A percentile compares a stretch with the other conserved stretches of the same genome.
phyloP scores from a whole-genome alignment of 2,797 vertebrate genomes.

The Tamandua tetradactyla region DNA sequence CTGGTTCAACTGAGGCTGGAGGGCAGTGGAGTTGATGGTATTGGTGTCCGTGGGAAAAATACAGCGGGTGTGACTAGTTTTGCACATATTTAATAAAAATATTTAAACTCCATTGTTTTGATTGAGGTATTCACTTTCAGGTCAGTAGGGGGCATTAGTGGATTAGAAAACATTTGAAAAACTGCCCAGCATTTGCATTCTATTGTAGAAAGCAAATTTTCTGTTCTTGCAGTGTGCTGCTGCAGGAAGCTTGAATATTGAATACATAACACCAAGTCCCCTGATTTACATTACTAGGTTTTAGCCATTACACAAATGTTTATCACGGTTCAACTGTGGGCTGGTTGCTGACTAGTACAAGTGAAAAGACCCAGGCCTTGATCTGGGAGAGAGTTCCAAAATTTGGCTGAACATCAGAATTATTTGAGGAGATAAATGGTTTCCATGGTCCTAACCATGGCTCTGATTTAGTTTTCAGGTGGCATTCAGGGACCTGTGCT shows the following conservation, averaged over 20 bases:
- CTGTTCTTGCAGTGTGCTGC: neutral
- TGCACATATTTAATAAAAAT: neutral
- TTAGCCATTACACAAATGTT: conserved; percentile 35
- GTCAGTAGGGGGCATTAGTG: conserved; percentile 65
- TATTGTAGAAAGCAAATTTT: conserved; percentile 47
- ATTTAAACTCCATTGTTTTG: conserved; percentile 33
- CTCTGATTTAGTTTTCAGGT: conserved; percentile 35
- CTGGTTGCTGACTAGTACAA: neutral
- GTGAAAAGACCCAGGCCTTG: neutral
- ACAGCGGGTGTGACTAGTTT: conserved; percentile 20
- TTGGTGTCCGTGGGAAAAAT: conserved; percentile 16
- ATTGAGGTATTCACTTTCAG: conserved; percentile 39
- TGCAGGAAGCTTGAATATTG: conserved; percentile 39
- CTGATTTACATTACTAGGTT: conserved; percentile 34
- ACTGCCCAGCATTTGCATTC: conserved; percentile 41
- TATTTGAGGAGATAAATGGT: neutral
- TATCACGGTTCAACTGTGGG: neutral
- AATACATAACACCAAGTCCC: neutral
- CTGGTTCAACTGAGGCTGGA: neutral
- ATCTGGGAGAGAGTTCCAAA: neutral
- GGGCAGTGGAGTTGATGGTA: neutral
- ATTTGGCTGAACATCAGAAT: neutral
- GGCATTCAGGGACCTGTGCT: neutral
- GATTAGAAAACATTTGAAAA: conserved; percentile 61
- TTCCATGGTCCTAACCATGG: neutral